phyloP scores from a whole-genome alignment of 1,140 invertebrate species.

The Trichonephila clavipes region DNA sequence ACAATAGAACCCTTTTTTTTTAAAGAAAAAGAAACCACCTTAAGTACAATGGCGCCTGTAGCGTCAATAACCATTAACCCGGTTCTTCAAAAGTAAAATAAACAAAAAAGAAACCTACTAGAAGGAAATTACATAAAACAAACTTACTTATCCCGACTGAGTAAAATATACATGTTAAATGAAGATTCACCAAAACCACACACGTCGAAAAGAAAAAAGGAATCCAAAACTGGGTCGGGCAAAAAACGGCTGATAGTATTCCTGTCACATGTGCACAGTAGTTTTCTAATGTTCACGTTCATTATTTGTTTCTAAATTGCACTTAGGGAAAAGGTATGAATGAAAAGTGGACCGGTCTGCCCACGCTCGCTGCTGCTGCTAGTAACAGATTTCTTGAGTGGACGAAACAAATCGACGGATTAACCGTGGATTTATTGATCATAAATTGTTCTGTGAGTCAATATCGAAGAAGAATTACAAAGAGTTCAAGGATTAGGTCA shows the following conservation, averaged over 20 bases:
- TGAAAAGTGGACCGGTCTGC: conserved; percentile 37
- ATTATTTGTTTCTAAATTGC: conserved; percentile 34
- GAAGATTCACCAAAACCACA: not conserved
- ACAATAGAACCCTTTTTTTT: no score
- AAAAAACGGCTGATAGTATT: not conserved
- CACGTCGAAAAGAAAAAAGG: not conserved
- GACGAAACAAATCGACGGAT: not conserved
- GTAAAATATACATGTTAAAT: not conserved
- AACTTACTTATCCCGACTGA: not conserved
- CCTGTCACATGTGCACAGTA: conserved; percentile 45
- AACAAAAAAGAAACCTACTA: not conserved
- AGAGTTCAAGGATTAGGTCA: not conserved
- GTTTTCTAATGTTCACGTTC: conserved; percentile 3
- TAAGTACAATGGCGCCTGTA: not conserved
- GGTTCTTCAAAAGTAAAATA: not conserved
- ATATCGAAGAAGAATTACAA: not conserved
- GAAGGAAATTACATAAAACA: not conserved
- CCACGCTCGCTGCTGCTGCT: not conserved
- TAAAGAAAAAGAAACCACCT: not conserved
- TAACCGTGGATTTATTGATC: not conserved
- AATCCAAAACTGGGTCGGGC: not conserved
- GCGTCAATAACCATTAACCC: not conserved
- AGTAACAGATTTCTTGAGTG: not conserved
- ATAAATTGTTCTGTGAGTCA: not conserved
- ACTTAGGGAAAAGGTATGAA: conserved; percentile 18